Evolutionary conservation across 2,888 invertebrate species (phyloP).

Genomic region (Hirtodrosophila histrioides): DNA sequence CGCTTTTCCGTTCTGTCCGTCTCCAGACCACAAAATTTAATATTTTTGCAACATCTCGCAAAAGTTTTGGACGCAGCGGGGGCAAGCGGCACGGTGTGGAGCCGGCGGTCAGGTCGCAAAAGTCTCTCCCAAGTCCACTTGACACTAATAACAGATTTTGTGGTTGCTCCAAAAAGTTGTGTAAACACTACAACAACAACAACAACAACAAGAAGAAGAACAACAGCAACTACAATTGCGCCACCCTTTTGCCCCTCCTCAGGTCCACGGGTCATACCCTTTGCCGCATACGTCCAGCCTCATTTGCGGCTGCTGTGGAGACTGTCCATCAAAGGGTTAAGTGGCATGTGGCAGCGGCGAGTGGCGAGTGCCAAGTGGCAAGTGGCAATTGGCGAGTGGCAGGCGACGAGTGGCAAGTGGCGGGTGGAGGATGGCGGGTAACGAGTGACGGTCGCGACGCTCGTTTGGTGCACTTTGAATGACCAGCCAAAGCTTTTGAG

Average conservation of each 20-base stretch:
- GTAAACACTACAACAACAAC: constrained; percentile 59
- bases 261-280: background rate
- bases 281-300: constrained; percentile 35
- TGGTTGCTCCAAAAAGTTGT: constrained; percentile 72
- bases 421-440: background rate
- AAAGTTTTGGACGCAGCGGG: constrained; percentile 23
- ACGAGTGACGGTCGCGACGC: constrained; percentile 3
- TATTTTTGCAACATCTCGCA: constrained; percentile 46
- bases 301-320: constrained; percentile 58
- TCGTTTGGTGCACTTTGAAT: constrained; percentile 41
- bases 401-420: too few relatives aligned
- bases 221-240: constrained; percentile 18
- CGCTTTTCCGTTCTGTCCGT: background rate
- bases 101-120: constrained; percentile 61
- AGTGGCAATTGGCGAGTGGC: background rate
- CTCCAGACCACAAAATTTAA: constrained; percentile 29
- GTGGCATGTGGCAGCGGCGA: constrained; percentile 62
- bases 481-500: constrained; percentile 41
- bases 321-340: constrained; percentile 73
- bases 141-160: constrained; percentile 78
- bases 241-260: background rate
- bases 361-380: constrained; percentile 14
- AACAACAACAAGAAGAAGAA: background rate
- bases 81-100: constrained; percentile 1
- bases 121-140: constrained; percentile 73